These are phyloP conservation scores for Alauda arvensis DNA, from an alignment of 2,797 vertebrate genomes.

Conservation along the genomic window DNA sequence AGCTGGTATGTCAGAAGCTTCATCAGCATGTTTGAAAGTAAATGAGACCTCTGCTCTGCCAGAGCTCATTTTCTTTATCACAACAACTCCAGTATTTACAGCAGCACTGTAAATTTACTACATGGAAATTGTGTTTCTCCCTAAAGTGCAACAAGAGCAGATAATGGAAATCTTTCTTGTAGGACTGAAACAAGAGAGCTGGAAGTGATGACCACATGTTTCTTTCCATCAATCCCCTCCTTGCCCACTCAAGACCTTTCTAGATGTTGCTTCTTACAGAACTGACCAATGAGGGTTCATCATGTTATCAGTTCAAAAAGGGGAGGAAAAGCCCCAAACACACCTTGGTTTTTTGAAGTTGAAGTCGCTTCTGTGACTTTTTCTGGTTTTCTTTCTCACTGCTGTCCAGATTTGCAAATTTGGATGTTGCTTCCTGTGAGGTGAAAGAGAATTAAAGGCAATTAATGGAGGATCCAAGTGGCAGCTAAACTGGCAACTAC, in stretches of 20 bases:
- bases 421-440: conserved; percentile 91
- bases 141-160: background rate
- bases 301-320: background rate
- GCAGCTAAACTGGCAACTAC: background rate
- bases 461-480: background rate
- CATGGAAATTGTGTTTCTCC: background rate
- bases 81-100: background rate
- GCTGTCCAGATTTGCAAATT: conserved; percentile 91
- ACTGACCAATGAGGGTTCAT: background rate
- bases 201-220: background rate
- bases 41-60: background rate
- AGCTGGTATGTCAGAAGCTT: background rate
- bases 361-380: conserved; percentile 87
- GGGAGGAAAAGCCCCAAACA: background rate
- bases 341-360: conserved; percentile 91
- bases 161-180: background rate
- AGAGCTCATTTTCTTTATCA: background rate
- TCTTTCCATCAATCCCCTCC: background rate
- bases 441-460: background rate
- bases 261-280: background rate
- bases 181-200: background rate
- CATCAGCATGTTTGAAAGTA: background rate
- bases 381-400: conserved; percentile 94
- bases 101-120: background rate
- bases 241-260: background rate